Evolutionary conservation across 2,797 vertebrate genomes (phyloP).

Genomic region (Phrynocephalus vlangalii): DNA sequence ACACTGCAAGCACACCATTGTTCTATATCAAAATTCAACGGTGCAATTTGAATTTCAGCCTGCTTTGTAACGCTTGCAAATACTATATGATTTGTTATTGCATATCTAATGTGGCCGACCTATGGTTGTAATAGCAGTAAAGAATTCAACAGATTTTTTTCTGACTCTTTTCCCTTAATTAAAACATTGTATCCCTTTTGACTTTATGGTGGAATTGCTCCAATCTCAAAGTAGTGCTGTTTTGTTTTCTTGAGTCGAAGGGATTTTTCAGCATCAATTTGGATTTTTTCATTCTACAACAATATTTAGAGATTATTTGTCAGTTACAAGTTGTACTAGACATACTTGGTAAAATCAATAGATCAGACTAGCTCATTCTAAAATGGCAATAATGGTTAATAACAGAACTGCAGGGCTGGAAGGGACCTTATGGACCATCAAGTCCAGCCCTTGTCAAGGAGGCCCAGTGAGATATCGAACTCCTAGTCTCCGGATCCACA

Average conservation of each 20-base stretch:
- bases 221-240: not conserved
- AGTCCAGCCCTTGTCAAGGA: no score
- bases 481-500: no score
- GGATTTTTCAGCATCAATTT: not conserved
- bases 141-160: no score
- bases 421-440: no score
- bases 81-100: no score
- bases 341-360: conserved; percentile 12
- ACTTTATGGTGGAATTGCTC: fast-evolving
- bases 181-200: fast-evolving
- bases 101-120: no score
- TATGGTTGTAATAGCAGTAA: no score
- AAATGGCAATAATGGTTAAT: not conserved
- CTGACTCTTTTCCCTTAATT: not conserved
- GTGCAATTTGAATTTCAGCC: not conserved
- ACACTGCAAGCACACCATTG: not conserved
- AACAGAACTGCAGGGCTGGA: no score
- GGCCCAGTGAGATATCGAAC: no score
- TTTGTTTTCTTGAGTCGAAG: not conserved
- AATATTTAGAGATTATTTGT: conserved; percentile 5
- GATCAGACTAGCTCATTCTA: not conserved
- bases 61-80: not conserved
- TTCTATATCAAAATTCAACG: conserved; percentile 8
- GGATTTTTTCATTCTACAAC: not conserved
- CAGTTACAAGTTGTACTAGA: not conserved